A percentile compares a stretch with the other conserved stretches of the same genome.
Evolutionary conservation across 2,113 vertebrate species (phyloP).

Genomic region (Noturus placidus): DNA sequence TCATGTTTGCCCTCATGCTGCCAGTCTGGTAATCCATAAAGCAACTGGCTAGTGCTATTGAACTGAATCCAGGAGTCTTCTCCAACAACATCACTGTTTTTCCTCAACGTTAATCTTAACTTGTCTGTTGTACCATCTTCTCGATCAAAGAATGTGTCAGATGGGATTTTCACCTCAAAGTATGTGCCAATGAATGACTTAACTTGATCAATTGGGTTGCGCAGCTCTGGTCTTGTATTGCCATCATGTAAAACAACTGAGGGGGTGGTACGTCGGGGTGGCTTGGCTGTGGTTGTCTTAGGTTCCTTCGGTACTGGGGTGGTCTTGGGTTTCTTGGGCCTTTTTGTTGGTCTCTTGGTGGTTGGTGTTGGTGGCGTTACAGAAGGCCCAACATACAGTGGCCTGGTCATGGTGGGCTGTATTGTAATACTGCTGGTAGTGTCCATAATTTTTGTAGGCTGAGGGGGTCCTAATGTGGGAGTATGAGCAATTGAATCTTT

Average conservation of each 20-base stretch:
- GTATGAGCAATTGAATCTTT: slow-evolving; percentile 86
- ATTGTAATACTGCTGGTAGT: slow-evolving; percentile 75
- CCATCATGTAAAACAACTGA: slow-evolving; percentile 64
- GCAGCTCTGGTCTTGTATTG: slow-evolving; percentile 82
- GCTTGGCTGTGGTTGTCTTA: slow-evolving; percentile 76
- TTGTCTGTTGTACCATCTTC: slow-evolving; percentile 96
- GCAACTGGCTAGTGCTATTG: slow-evolving; percentile 94
- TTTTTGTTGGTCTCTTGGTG: slow-evolving; percentile 80
- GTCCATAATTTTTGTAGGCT: slow-evolving; percentile 83
- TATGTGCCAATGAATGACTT: slow-evolving; percentile 92
- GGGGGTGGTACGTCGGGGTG: slow-evolving; percentile 73
- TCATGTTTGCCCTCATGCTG: slow-evolving; percentile 87
- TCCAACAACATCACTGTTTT: slow-evolving; percentile 81
- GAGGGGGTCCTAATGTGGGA: slow-evolving; percentile 82
- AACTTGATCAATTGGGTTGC: slow-evolving; percentile 90
- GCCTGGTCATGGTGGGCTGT: slow-evolving; percentile 81
- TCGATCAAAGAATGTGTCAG: slow-evolving; percentile 91
- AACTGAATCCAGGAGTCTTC: slow-evolving; percentile 95
- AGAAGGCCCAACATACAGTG: slow-evolving; percentile 78
- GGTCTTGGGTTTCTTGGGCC: slow-evolving; percentile 78
- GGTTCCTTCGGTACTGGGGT: slow-evolving; percentile 78
- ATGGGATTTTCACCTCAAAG: slow-evolving; percentile 95
- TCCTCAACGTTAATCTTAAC: slow-evolving; percentile 85
- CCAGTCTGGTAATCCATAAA: slow-evolving; percentile 88
- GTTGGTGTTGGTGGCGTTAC: slow-evolving; percentile 76